Conservation (phyloP, 2,888 invertebrate genomes). For the Heterodera filipjevi region DNA sequence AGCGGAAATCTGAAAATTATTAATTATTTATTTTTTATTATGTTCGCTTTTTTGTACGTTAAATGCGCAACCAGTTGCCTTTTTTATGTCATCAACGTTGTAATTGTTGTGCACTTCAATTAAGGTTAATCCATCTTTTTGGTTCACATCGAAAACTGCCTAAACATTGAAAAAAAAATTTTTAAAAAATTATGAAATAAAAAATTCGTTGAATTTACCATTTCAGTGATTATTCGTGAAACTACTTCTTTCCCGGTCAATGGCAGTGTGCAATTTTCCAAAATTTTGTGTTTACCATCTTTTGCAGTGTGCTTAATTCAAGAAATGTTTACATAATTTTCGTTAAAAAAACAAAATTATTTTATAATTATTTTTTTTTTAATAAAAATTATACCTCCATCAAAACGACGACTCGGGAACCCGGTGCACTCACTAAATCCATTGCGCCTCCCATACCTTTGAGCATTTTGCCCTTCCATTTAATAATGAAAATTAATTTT, state of each 20-base stretch:
- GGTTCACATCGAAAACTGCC: constrained; percentile 89
- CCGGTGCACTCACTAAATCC: constrained; percentile 79
- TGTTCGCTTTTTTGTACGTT: constrained; percentile 69
- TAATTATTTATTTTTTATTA: neutral
- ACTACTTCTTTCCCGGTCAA: constrained; percentile 88
- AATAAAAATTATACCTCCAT: constrained; percentile 75
- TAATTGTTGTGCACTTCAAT: constrained; percentile 73
- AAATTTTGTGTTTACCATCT: constrained; percentile 74
- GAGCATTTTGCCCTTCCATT: constrained; percentile 45
- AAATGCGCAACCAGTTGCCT: constrained; percentile 85
- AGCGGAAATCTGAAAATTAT: neutral
- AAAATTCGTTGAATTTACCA: constrained; percentile 71
- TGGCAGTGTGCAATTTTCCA: constrained; percentile 83
- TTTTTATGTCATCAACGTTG: constrained; percentile 80
- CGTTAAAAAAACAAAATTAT: neutral
- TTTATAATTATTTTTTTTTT: neutral
- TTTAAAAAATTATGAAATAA: constrained; percentile 17
- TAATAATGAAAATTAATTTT: neutral
- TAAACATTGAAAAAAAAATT: constrained; percentile 64
- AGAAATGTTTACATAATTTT: neutral
- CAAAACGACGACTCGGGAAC: constrained; percentile 79
- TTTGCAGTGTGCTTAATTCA: constrained; percentile 44
- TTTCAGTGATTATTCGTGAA: constrained; percentile 94
- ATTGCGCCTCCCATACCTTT: constrained; percentile 96
- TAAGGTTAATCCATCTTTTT: constrained; percentile 78